A percentile compares a stretch with the other conserved stretches of the same genome.
phyloP scores from a whole-genome alignment of 2,888 invertebrate species.

The Scaptomyza flava region DNA sequence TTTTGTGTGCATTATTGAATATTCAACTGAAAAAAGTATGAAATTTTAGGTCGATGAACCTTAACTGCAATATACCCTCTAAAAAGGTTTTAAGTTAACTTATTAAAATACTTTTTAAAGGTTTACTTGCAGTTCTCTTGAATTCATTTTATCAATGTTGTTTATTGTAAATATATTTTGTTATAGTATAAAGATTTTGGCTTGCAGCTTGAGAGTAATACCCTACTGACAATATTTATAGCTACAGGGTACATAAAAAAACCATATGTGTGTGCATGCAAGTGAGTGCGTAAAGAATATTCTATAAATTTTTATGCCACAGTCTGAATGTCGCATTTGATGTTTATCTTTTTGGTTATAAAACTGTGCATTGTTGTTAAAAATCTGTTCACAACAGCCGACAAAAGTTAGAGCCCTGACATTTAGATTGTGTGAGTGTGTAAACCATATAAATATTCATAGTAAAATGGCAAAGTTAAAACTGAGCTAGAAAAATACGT shows the following conservation, averaged over 20 bases:
- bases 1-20: conserved; percentile 58
- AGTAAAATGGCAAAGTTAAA: neutral
- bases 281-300: conserved; percentile 38
- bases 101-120: neutral
- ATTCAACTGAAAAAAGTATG: conserved; percentile 34
- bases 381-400: conserved; percentile 30
- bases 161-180: neutral
- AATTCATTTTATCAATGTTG: neutral
- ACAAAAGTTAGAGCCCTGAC: conserved; percentile 14
- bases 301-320: conserved; percentile 69
- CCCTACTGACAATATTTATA: neutral
- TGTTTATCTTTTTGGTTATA: conserved; percentile 67
- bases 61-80: conserved; percentile 3
- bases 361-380: conserved; percentile 57
- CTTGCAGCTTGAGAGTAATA: neutral
- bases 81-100: neutral
- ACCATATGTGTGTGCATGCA: conserved; percentile 31
- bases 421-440: conserved; percentile 39
- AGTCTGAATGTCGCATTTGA: conserved; percentile 68
- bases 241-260: conserved; percentile 32
- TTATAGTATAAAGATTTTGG: no score
- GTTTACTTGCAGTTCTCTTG: no score
- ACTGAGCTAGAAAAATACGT: no score
- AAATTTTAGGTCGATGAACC: neutral
- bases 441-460: neutral